These are phyloP conservation scores for Bedellia somnulentella DNA, from an alignment of 2,888 invertebrate species.

Conservation along the genomic window DNA sequence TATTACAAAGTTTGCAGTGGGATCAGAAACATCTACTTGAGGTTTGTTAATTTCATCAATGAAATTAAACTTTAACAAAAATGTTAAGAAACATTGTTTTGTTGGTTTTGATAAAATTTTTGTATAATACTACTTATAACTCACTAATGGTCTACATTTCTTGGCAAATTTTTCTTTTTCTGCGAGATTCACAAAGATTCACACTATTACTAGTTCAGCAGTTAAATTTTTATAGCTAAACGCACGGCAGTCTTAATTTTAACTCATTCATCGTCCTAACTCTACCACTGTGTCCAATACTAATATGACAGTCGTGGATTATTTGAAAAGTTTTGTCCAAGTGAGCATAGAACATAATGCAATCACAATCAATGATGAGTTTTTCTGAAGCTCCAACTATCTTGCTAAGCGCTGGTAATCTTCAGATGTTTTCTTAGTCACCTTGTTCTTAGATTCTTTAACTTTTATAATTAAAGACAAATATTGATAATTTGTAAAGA, in stretches of 20 bases:
- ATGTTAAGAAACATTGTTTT: too few species aligned
- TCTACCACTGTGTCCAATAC: slow-evolving; percentile 18
- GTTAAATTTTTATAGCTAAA: slow-evolving; percentile 17
- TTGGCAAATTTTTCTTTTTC: slow-evolving; percentile 14
- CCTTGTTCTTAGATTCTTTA: not conserved
- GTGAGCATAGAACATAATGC: not conserved
- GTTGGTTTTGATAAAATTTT: too few species aligned
- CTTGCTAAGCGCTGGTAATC: not conserved
- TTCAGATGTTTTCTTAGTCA: not conserved
- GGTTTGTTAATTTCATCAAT: slow-evolving; percentile 16
- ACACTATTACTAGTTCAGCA: slow-evolving; percentile 13
- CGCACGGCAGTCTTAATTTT: slow-evolving; percentile 12
- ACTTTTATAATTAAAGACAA: not conserved
- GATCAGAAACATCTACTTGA: slow-evolving; percentile 24
- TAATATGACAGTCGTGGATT: slow-evolving; percentile 15
- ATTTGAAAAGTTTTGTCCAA: slow-evolving; percentile 12
- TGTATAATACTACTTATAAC: too few species aligned
- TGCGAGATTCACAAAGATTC: slow-evolving; percentile 15
- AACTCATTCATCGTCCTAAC: slow-evolving; percentile 14
- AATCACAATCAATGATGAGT: not conserved
- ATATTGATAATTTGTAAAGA: not conserved
- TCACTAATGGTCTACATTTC: too few species aligned
- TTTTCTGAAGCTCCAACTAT: not conserved
- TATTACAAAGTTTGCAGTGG: slow-evolving; percentile 43
- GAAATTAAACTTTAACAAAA: not conserved